Base-by-base conservation (phyloP, 2,797 vertebrate genomes). In the Catharus ustulatus region DNA sequence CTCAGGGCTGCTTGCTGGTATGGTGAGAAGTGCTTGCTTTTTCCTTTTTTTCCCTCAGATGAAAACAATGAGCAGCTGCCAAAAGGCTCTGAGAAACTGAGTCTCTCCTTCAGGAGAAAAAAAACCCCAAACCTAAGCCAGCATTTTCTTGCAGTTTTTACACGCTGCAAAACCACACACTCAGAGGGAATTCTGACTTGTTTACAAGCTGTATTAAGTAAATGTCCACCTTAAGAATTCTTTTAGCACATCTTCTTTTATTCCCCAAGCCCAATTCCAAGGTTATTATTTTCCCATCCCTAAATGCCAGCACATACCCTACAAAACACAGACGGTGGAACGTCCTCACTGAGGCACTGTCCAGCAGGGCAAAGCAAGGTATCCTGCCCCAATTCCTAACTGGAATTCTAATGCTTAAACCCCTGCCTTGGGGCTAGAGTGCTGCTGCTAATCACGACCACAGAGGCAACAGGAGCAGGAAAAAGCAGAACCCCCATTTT, bases 21-120 rank as follows among this genome's bases (percentile, higher is more conserved):
- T 0, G 4, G 14, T n/a, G 57, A 46, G 51, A 93, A 75, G 16
- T 0, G 0, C 24, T 61, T 55, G 38, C 7, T 52, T 83, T n/a
- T 69, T 16, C 29, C n/a, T 83, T 79, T 71, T 21, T 46, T 64
- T 61, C 38, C 36, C 57, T 66, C 64, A 77, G 36, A 73, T 16
- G 4, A 68, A 84, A 86, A 55, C 63, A 57, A 34, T 5, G 3
- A 74, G 42, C 43, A 76, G 61, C 51, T 74, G 66, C 49, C 48
- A 43, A 49, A 81, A 71, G 22, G 27, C 16, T 71, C 52, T 54
- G 66, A 29, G 58, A 87, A 75, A 5, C 9, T 6, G 1, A 1
- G 5, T 27, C 3, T 34, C 10, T 57, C 19, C n/a, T n/a, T 32
- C 16, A 55, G 19, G 16, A 58, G 3, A 46, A 46, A 74, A 58